phyloP scores from a whole-genome alignment of 2,113 vertebrate genomes.

The Cyanoliseus patagonus region DNA sequence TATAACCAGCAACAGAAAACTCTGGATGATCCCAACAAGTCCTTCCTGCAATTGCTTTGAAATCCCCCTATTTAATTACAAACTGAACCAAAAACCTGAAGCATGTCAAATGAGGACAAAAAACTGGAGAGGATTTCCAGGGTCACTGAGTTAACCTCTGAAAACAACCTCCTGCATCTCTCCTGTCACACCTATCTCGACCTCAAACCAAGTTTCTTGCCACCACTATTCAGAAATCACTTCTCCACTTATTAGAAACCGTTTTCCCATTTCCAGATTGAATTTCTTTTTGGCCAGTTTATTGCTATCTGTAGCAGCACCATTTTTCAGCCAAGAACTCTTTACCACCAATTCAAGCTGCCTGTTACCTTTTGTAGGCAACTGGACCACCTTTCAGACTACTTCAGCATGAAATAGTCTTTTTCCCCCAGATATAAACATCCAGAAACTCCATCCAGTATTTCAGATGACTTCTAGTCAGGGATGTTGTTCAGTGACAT shows the following conservation, averaged over 20 bases:
- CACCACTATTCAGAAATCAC: not conserved
- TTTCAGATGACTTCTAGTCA: not conserved
- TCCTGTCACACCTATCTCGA: not conserved
- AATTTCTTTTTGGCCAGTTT: not conserved
- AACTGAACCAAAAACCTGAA: not conserved
- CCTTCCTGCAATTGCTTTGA: not conserved
- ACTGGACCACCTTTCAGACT: not conserved
- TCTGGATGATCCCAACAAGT: not conserved
- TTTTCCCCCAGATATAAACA: accelerated
- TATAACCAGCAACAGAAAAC: not conserved
- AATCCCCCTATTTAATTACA: not conserved
- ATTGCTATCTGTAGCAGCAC: not conserved
- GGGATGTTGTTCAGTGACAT: not conserved
- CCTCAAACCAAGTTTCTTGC: not conserved
- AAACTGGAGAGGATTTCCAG: not conserved
- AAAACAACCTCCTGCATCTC: not conserved
- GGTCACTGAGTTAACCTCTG: not conserved
- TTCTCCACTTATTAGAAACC: not conserved
- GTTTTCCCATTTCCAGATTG: not conserved
- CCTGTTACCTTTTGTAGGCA: not conserved
- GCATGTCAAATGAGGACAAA: not conserved
- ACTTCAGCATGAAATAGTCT: not conserved
- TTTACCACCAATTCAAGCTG: not conserved
- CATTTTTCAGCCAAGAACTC: not conserved
- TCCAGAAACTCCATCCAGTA: not conserved